A percentile compares a stretch with the other conserved stretches of the same genome.
Evolutionary conservation across 2,797 vertebrate genomes (phyloP).

Genomic region (Florisuga fusca): DNA sequence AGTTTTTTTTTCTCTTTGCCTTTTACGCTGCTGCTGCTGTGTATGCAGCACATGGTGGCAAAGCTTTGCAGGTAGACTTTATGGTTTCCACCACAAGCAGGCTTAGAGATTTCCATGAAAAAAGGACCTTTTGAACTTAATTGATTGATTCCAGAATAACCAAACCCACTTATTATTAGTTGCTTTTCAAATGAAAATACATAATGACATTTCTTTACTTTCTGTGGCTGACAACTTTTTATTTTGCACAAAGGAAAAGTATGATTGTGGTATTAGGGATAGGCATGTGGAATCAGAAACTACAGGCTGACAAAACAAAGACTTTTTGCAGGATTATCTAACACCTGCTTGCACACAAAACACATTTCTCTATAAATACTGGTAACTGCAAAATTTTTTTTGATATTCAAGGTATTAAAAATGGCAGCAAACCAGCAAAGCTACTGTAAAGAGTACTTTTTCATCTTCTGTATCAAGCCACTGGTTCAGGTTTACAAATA

Average conservation of each 20-base stretch:
- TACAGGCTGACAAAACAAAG: neutral
- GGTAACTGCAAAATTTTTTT: neutral
- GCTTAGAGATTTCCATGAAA: neutral
- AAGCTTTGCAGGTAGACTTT: neutral
- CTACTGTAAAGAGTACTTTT: neutral
- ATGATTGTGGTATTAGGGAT: neutral
- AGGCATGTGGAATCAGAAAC: neutral
- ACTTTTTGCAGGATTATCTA: neutral
- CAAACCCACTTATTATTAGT: rapidly evolving
- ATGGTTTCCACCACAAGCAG: neutral
- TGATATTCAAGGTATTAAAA: neutral
- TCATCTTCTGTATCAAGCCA: neutral
- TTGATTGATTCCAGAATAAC: neutral
- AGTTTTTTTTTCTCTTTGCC: neutral
- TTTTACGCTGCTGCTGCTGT: rapidly evolving
- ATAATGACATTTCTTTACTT: neutral
- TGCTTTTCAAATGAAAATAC: neutral
- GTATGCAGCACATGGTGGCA: neutral
- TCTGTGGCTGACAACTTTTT: neutral
- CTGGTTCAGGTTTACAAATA: neutral
- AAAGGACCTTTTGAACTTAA: neutral
- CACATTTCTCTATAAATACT: neutral
- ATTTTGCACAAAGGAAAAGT: neutral
- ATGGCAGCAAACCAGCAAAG: neutral
- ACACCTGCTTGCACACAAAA: neutral